A percentile compares a stretch with the other conserved stretches of the same genome.
phyloP scores from a whole-genome alignment of 2,113 vertebrate genomes.

The Argyrosomus japonicus region DNA sequence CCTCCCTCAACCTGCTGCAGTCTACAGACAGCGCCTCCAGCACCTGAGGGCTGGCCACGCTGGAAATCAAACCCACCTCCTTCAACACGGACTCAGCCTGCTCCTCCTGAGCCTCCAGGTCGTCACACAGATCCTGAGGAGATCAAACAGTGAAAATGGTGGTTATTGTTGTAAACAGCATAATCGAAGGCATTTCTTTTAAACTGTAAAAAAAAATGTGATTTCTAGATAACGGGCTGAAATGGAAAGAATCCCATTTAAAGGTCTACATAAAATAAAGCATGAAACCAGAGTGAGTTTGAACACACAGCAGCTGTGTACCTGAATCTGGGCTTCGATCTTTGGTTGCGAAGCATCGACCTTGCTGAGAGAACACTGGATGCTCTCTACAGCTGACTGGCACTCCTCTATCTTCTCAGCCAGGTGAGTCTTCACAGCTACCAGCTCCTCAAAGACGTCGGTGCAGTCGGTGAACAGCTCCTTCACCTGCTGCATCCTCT shows the following conservation, averaged over 20 bases:
- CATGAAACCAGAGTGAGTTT: neutral
- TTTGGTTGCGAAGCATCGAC: conserved; percentile 52
- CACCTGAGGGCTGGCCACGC: conserved; percentile 83
- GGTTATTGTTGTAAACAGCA: too few relatives aligned
- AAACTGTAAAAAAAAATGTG: too few relatives aligned
- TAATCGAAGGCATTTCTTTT: too few relatives aligned
- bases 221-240: too few relatives aligned
- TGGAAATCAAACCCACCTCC: conserved; percentile 85
- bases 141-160: neutral
- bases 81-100: conserved; percentile 86
- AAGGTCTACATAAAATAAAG: neutral
- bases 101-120: conserved; percentile 88
- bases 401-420: conserved; percentile 75
- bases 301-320: conserved; percentile 8
- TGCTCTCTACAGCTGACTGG: conserved; percentile 67
- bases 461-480: conserved; percentile 82
- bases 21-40: conserved; percentile 88
- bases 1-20: conserved; percentile 69
- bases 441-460: conserved; percentile 82
- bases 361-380: conserved; percentile 67
- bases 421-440: conserved; percentile 79
- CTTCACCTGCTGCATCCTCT: conserved; percentile 84
- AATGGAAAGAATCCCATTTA: too few relatives aligned
- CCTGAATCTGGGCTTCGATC: conserved; percentile 73
- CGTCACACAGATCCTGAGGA: conserved; percentile 87